Base-by-base conservation (phyloP, 1,140 invertebrate species). In the Solenopsis invicta region DNA sequence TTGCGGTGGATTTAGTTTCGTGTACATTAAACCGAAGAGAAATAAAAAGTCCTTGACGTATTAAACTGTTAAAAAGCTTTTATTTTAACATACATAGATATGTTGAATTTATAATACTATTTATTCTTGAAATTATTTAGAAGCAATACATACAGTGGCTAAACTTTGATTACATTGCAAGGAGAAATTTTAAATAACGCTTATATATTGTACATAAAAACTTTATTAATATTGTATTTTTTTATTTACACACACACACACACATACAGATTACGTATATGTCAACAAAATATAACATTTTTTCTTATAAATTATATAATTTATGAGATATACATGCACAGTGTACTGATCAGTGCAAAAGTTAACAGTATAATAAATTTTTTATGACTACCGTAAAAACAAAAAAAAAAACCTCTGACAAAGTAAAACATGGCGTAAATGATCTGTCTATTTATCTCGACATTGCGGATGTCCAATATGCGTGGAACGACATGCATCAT, bases 401-500 rank as follows among this genome's bases (percentile, higher is more conserved):
- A 45, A 16, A 76, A 59, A 54, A 69, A 75, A 24, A 45, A 37
- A 61, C 13, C n/a, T 62, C 16, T 2, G 13, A 10, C 21, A 29
- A 45, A 77, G 59, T 62, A 62, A 61, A 64, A 48, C 8, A n/a
- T 8, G 24, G 59, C 34, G 41, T 81, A 81, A 56, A 81, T 29
- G 37, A 50, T 69, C 48, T 29, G 48, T 81, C 66, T 52, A 71
- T 56, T 71, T 37, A 48, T 81, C 52, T 81, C 78, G 56, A 59
- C 71, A 24, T 71, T 56, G 34, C 34, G 64, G 37, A 81, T 41
- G 37, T 71, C 37, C 66, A 71, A 81, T 69, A 81, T 81, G 37
- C 8, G 16, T 56, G 50, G 37, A 71, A 10, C 78, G 66, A 81
- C 21, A 71, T 21, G 66, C 78, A 71, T 71, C 78, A 71, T 81